A percentile compares a stretch with the other conserved stretches of the same genome.
These are phyloP conservation scores for Alectoris magna DNA, from an alignment of 2,797 vertebrate genomes.

Conservation along the genomic window DNA sequence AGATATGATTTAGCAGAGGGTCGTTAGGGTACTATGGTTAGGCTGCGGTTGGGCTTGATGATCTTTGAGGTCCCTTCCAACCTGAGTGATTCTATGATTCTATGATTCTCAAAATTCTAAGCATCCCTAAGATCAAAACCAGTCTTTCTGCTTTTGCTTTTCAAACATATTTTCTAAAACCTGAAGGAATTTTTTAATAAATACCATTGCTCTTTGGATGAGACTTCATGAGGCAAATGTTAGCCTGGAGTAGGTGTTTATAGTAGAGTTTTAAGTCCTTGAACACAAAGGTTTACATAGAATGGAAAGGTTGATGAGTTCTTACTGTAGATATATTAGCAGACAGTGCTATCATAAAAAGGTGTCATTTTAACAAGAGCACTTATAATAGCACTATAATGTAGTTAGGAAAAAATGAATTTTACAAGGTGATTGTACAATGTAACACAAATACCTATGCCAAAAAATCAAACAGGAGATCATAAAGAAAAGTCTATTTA, in stretches of 20 bases:
- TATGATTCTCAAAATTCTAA: neutral
- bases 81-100: no score
- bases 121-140: neutral
- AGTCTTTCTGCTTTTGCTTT: neutral
- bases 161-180: neutral
- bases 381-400: constrained; percentile 31
- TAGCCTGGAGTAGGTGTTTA: constrained; percentile 10
- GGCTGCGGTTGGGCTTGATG: no score
- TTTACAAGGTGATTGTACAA: constrained; percentile 35
- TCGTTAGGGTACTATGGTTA: no score
- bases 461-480: neutral
- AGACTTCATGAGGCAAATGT: neutral
- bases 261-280: neutral
- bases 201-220: neutral
- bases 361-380: constrained; percentile 36
- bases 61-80: no score
- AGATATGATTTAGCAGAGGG: no score
- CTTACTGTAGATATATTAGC: neutral
- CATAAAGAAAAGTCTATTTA: neutral
- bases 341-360: constrained; percentile 31
- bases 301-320: neutral
- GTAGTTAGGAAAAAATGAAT: constrained; percentile 44
- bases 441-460: neutral
- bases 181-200: neutral
- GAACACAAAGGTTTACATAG: constrained; percentile 30